These are phyloP conservation scores for Microcaecilia unicolor DNA, from an alignment of 2,797 vertebrate genomes.

Conservation along the genomic window DNA sequence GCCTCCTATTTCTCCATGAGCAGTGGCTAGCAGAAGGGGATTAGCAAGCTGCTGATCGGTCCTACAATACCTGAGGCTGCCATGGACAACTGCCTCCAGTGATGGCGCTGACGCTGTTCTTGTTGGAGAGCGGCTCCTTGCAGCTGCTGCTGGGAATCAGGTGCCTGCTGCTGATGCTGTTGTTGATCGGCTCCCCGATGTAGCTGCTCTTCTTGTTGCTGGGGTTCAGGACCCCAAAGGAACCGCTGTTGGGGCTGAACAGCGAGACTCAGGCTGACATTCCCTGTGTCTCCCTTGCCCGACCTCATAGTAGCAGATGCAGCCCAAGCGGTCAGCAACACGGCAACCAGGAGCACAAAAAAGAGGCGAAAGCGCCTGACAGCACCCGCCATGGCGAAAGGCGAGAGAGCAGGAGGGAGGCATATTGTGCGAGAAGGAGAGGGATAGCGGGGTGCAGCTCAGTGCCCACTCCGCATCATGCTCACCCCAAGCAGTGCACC, in stretches of 20 bases:
- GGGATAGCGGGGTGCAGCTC: conserved; percentile 5
- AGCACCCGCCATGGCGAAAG: conserved; percentile 46
- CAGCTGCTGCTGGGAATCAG: too few species aligned
- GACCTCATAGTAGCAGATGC: conserved; percentile 12
- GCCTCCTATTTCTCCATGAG: too few species aligned
- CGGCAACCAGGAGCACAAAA: conserved; percentile 24
- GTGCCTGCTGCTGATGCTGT: too few species aligned
- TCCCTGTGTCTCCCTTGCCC: conserved; percentile 18
- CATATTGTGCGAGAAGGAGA: conserved; percentile 33
- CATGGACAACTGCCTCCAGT: conserved; percentile 22
- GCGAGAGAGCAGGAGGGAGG: conserved; percentile 44
- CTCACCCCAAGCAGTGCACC: too few species aligned
- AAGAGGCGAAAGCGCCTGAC: conserved; percentile 24
- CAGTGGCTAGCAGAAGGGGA: too few species aligned
- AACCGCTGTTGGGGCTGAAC: conserved; percentile 20
- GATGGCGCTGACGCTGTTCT: neutral
- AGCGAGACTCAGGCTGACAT: conserved; percentile 30
- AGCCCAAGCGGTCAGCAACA: conserved; percentile 20
- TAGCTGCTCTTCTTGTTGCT: too few species aligned
- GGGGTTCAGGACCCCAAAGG: too few species aligned
- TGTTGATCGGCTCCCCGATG: too few species aligned
- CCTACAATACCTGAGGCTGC: too few species aligned
- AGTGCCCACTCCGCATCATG: conserved; percentile 8
- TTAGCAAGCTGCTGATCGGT: too few species aligned
- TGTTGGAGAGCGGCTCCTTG: conserved; percentile 10